Conservation (phyloP, 2,113 vertebrate genomes). For the Cryptoleucopteryx plumbea region DNA sequence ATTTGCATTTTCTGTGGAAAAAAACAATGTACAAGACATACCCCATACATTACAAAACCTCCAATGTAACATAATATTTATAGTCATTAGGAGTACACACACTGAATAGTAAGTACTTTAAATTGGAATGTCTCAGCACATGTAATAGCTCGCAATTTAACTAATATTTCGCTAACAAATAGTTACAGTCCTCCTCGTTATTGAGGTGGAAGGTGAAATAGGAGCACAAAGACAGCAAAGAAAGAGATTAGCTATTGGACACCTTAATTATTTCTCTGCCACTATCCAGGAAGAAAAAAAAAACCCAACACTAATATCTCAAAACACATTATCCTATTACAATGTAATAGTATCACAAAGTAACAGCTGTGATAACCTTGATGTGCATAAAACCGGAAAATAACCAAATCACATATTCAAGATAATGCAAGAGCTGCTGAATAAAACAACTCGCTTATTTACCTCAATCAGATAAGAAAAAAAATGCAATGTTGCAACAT, state of each 20-base stretch:
- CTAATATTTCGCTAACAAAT: slow-evolving; percentile 4
- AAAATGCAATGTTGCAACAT: background rate
- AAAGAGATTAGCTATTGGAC: slow-evolving; percentile 14
- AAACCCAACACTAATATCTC: background rate
- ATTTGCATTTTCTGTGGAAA: background rate
- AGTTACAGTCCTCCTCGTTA: background rate
- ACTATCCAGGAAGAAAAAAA: background rate
- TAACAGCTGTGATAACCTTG: slow-evolving; percentile 36
- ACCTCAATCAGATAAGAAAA: background rate
- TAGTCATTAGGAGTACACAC: background rate
- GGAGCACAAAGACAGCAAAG: background rate
- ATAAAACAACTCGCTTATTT: slow-evolving; percentile 36
- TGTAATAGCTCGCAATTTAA: slow-evolving; percentile 15
- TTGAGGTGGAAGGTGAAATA: slow-evolving; percentile 38
- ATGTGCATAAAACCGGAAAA: slow-evolving; percentile 20
- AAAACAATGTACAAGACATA: background rate
- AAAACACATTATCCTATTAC: slow-evolving; percentile 36
- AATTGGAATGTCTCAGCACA: background rate
- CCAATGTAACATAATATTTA: background rate
- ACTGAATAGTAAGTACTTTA: background rate
- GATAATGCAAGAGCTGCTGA: slow-evolving; percentile 6
- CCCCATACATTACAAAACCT: background rate
- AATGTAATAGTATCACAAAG: background rate
- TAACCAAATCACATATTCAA: slow-evolving; percentile 18
- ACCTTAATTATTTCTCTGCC: slow-evolving; percentile 34